phyloP scores from a whole-genome alignment of 2,888 invertebrate species.

The Heliconius sara region DNA sequence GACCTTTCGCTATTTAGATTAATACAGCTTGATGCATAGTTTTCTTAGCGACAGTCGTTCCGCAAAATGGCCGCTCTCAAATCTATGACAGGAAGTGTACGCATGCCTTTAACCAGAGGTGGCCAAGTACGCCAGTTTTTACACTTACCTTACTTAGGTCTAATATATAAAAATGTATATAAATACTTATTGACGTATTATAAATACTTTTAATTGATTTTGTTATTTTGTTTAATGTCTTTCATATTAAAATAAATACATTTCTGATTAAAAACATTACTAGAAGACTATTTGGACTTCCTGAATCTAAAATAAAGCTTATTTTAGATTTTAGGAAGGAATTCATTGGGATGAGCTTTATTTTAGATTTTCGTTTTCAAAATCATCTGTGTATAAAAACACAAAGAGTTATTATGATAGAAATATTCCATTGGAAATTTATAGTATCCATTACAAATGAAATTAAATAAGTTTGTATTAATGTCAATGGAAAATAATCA shows the following conservation, averaged over 20 bases:
- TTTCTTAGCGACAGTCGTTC: slow-evolving; percentile 60
- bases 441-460: slow-evolving; percentile 30
- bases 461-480: slow-evolving; percentile 33
- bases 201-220: not conserved
- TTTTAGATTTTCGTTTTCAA: no score
- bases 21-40: slow-evolving; percentile 60
- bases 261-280: not conserved
- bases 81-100: slow-evolving; percentile 78
- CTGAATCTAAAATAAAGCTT: no score
- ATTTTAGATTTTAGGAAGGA: no score
- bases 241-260: no score
- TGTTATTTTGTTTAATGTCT: no score
- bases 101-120: slow-evolving; percentile 76
- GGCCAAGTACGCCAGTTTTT: slow-evolving; percentile 55
- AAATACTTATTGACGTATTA: not conserved
- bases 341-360: no score
- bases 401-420: not conserved
- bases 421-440: slow-evolving; percentile 26
- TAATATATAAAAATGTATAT: not conserved
- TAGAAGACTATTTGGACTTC: no score
- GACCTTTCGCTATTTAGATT: slow-evolving; percentile 61
- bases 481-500: slow-evolving; percentile 35
- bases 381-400: not conserved
- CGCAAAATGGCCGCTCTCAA: slow-evolving; percentile 63
- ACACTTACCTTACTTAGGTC: slow-evolving; percentile 1